phyloP scores from a whole-genome alignment of 2,888 invertebrate species.

The Epiblema foenella region DNA sequence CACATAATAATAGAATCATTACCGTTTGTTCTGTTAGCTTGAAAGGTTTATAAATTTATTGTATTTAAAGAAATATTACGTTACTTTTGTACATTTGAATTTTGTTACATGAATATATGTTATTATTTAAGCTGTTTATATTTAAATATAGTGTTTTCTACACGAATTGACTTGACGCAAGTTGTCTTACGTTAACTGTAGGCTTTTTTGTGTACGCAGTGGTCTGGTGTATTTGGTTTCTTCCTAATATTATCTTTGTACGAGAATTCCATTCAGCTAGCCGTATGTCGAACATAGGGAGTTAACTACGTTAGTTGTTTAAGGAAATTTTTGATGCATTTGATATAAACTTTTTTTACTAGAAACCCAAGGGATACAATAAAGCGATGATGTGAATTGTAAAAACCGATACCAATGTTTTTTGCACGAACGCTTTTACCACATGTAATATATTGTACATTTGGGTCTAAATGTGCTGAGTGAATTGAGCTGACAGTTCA shows the following conservation, averaged over 20 bases:
- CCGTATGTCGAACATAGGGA: slow-evolving; percentile 73
- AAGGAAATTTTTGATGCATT: slow-evolving; percentile 85
- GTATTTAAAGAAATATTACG: slow-evolving; percentile 77
- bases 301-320: slow-evolving; percentile 82
- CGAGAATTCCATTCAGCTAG: slow-evolving; percentile 77
- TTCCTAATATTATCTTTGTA: slow-evolving; percentile 77
- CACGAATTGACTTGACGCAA: slow-evolving; percentile 77
- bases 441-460: slow-evolving; percentile 85
- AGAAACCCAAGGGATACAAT: slow-evolving; percentile 77
- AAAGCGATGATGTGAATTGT: slow-evolving; percentile 78
- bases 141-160: slow-evolving; percentile 78
- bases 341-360: slow-evolving; percentile 85
- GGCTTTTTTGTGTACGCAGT: slow-evolving; percentile 77
- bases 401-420: slow-evolving; percentile 79
- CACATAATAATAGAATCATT: slow-evolving; percentile 52
- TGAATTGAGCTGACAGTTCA: slow-evolving; percentile 81
- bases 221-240: slow-evolving; percentile 79
- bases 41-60: slow-evolving; percentile 75
- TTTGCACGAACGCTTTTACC: slow-evolving; percentile 81
- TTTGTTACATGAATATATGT: slow-evolving; percentile 81
- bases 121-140: slow-evolving; percentile 83
- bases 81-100: slow-evolving; percentile 84
- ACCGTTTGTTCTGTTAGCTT: slow-evolving; percentile 77
- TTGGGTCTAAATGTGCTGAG: slow-evolving; percentile 84
- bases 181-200: slow-evolving; percentile 75